Base-by-base conservation (phyloP, 1,140 invertebrate genomes). In the Penaeus chinensis region DNA sequence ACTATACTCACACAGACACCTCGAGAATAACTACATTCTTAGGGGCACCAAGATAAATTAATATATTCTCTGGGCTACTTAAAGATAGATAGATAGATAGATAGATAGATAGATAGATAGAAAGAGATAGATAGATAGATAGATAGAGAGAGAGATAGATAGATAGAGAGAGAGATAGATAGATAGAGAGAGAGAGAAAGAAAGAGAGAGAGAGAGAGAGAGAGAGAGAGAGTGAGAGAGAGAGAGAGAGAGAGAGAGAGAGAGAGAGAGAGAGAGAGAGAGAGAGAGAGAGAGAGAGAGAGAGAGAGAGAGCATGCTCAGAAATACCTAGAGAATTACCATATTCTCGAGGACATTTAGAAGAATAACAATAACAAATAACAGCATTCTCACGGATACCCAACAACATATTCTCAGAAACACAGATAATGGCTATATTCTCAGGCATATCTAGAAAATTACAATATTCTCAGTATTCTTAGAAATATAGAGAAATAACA, bases 21-120 rank as follows among this genome's bases (percentile, higher is more conserved):
- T 42, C 4, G 37, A 42, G 32, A 42, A 78, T 78, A 78, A 32
- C 13, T 78, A 78, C 47, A 78, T 78, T 32, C 47, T 32, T 78
- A 78, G 27, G 47, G 22, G 47, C 42, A 78, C 22, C 22, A 24
- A 78, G 27, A 78, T 7, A 78, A 32, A 78, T 78, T 42, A 7
- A 78, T 78, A 78, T 78, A 78, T 78, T 32, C 22, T 32, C 47
- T 16, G 27, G 47, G 27, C 10, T 78, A 32, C 47, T 11, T 78
- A 78, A 32, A 78, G 22, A 78, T 0, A 32, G 32, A 32, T 0
- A 32, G 32, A 32, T 0, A 32, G 32, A 32, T 0, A 32, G 32
- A 32, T 0, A 32, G 32, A 32, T 1, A 66, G 19, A 66, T 1
- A 32, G 32, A 32, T 0, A 32, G 32, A 32, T 0, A 32, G 32